Evolutionary conservation across 2,888 invertebrate genomes (phyloP).

Genomic region (Megaustenia siamemsis): DNA sequence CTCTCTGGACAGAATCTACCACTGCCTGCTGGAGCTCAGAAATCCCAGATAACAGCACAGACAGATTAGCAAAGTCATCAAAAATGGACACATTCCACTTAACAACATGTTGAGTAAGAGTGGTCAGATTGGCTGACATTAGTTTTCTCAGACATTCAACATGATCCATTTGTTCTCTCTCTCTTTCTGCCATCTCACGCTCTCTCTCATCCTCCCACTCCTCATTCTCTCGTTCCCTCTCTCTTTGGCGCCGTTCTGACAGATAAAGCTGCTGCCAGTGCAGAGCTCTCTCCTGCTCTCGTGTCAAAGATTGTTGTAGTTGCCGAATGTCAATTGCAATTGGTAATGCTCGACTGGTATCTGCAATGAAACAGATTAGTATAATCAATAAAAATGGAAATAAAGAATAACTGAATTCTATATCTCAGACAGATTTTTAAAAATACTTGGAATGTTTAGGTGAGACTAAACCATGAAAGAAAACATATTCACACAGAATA

Average conservation of each 20-base stretch:
- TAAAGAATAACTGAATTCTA: no score
- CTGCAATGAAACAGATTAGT: constrained; percentile 1
- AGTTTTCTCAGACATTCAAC: constrained; percentile 47
- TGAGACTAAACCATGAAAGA: no score
- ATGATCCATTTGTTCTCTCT: constrained; percentile 34
- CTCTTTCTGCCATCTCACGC: constrained; percentile 40
- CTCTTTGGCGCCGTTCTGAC: constrained; percentile 45
- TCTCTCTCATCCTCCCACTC: constrained; percentile 52
- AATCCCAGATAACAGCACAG: constrained; percentile 53
- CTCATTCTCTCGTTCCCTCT: constrained; percentile 50
- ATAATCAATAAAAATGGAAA: no score
- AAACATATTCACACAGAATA: not conserved
- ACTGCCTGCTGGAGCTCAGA: constrained; percentile 54
- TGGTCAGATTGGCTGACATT: constrained; percentile 46
- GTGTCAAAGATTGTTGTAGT: constrained; percentile 53
- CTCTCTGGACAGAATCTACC: constrained; percentile 49
- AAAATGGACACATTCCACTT: constrained; percentile 48
- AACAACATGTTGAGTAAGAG: constrained; percentile 39
- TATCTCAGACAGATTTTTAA: no score
- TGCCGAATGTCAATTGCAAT: constrained; percentile 48
- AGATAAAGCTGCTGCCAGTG: constrained; percentile 59
- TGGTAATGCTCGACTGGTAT: not conserved
- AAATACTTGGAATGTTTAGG: no score
- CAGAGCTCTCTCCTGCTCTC: constrained; percentile 55
- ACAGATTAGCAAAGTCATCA: constrained; percentile 56